Base-by-base conservation (phyloP, 2,113 vertebrate species). In the Vanacampus margaritifer region DNA sequence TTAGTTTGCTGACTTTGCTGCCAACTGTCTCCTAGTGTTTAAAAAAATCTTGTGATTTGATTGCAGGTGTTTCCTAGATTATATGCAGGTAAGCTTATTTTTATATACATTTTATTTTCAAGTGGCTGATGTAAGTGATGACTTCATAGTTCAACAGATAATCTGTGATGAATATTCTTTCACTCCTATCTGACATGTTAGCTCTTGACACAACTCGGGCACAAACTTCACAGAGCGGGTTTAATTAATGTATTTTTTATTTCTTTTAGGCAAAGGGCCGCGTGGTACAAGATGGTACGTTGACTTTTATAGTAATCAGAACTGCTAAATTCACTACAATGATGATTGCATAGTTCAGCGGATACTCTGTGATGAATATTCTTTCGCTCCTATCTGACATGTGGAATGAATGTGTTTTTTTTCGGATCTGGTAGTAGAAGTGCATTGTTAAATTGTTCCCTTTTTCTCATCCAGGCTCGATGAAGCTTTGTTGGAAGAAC, bases 341-440 rank as follows among this genome's bases (percentile, higher is more conserved):
- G 88, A 92, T 94, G 92, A 91, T 2, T 37, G 73, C 87, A 92
- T 93, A 93, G 90, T 94, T 94, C 91, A 94, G 79, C 92, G 79
- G 92, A 63, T 78, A 2, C 36, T 54, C 67, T 3, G 39, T 92
- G 93, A 89, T 64, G 91, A 93, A 8, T 0, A 24, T 84, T 92
- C 78, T 94, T 92, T 91, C 93, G 91, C 89, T 92, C 88, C 82
- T 90, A 90, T 16, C 91, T 93, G 88, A 89, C 67, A 80, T 69
- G 41, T 82, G 51, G 21, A 3, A 11, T 11, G n/a, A 46, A 46
- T 46, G 1, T 2, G 19, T 7, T 19, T 4, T 19, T 46, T 4
- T 19, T 46, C 17, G 0, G n/a, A 11, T 17, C 23, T 0, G 24
- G 0, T 0, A 2, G 2, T n/a, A 1, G 28, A 16, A 0, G 6